Evolutionary conservation across 2,797 vertebrate species (phyloP).

Genomic region (Myotis pilosus): DNA sequence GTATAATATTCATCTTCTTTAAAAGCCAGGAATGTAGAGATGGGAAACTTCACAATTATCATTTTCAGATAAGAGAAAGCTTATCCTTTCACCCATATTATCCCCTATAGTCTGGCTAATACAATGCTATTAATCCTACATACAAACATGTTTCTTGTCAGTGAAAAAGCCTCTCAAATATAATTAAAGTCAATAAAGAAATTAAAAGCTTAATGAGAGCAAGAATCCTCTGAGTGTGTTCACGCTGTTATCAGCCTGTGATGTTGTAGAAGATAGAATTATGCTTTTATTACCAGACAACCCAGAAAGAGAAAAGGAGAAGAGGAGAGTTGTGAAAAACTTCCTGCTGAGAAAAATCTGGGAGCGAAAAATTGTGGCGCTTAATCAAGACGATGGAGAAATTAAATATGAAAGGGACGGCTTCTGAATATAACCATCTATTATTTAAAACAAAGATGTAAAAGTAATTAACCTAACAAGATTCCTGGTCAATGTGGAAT

Average conservation of each 20-base stretch:
- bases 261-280: constrained; percentile 73
- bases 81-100: neutral
- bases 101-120: neutral
- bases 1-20: neutral
- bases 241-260: constrained; percentile 49
- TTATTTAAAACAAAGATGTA: constrained; percentile 40
- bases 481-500: neutral
- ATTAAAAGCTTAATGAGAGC: constrained; percentile 69
- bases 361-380: neutral
- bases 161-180: constrained; percentile 49
- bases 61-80: neutral
- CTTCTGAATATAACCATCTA: neutral
- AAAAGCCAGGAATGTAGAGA: neutral
- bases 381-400: constrained; percentile 60
- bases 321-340: constrained; percentile 21
- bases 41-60: neutral
- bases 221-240: constrained; percentile 42
- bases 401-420: neutral
- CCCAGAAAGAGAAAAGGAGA: constrained; percentile 38
- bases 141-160: constrained; percentile 40
- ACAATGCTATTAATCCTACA: constrained; percentile 53
- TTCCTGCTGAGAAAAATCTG: constrained; percentile 15
- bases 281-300: constrained; percentile 44
- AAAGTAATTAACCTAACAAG: neutral
- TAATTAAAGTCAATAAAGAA: constrained; percentile 62